These are phyloP conservation scores for Hippopotamyrus pictus DNA, from an alignment of 2,797 vertebrate genomes.

Conservation along the genomic window DNA sequence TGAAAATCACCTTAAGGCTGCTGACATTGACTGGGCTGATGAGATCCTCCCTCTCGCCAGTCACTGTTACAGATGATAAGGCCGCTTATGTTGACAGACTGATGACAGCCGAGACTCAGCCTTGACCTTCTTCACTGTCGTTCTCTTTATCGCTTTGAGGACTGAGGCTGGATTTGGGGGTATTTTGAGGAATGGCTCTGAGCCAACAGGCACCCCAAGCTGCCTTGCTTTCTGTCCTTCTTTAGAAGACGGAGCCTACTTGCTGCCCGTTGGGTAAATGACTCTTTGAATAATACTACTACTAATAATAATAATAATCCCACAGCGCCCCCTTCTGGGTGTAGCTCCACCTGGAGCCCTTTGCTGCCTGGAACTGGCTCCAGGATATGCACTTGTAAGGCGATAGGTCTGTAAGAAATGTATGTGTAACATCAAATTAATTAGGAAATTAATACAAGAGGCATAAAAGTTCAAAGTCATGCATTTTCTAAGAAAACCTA, in stretches of 20 bases:
- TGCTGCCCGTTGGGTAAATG: neutral
- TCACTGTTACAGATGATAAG: neutral
- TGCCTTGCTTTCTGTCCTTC: neutral
- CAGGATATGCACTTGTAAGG: neutral
- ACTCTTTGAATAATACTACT: neutral
- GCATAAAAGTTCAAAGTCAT: neutral
- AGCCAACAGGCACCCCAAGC: neutral
- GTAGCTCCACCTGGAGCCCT: neutral
- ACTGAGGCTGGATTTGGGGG: neutral
- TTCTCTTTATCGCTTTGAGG: neutral
- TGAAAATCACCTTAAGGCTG: neutral
- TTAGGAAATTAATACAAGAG: neutral
- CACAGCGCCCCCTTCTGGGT: neutral
- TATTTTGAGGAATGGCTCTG: neutral
- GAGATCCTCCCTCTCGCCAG: neutral
- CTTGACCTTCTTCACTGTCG: neutral
- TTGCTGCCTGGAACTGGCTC: neutral
- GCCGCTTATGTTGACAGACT: neutral
- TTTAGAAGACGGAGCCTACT: neutral
- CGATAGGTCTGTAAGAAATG: neutral
- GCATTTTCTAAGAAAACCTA: neutral
- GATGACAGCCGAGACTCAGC: neutral
- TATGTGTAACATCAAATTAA: neutral
- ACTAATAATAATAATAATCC: neutral
- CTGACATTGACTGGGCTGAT: neutral